phyloP scores from a whole-genome alignment of 2,888 invertebrate species.

The Andrena bicolor region DNA sequence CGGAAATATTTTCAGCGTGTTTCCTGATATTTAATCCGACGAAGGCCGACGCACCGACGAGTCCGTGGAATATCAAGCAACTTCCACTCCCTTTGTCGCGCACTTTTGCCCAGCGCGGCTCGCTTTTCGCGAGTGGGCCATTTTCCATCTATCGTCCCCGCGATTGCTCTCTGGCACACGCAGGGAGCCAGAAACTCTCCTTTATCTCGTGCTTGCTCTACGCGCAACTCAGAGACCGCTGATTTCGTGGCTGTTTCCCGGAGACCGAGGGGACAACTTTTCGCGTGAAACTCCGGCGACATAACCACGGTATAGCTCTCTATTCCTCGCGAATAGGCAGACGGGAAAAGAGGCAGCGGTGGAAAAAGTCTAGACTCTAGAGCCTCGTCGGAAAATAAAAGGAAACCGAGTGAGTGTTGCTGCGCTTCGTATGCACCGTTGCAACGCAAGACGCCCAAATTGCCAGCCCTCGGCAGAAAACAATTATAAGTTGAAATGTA shows the following conservation, averaged over 20 bases:
- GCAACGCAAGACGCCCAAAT: background rate
- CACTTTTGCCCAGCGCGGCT: background rate
- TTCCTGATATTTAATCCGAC: background rate
- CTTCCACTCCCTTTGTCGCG: constrained; percentile 41
- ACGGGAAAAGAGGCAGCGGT: background rate
- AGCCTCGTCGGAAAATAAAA: background rate
- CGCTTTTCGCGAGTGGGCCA: constrained; percentile 21
- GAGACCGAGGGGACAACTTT: constrained; percentile 6
- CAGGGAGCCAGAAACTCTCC: constrained; percentile 23
- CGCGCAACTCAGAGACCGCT: constrained; percentile 10
- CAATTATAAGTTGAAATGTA: constrained; percentile 23
- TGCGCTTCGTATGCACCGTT: background rate
- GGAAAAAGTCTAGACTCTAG: background rate
- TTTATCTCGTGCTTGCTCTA: constrained; percentile 25
- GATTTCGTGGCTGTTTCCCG: constrained; percentile 45
- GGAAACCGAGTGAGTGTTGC: no score
- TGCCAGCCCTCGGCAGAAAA: background rate
- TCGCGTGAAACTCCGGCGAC: background rate
- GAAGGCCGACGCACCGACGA: background rate
- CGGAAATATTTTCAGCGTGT: no score
- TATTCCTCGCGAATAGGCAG: background rate
- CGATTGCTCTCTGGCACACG: background rate
- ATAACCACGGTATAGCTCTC: background rate
- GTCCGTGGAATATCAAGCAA: constrained; percentile 14
- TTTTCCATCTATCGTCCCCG: constrained; percentile 43